These are phyloP conservation scores for Episyrphus balteatus DNA, from an alignment of 1,140 invertebrate species.

Conservation along the genomic window DNA sequence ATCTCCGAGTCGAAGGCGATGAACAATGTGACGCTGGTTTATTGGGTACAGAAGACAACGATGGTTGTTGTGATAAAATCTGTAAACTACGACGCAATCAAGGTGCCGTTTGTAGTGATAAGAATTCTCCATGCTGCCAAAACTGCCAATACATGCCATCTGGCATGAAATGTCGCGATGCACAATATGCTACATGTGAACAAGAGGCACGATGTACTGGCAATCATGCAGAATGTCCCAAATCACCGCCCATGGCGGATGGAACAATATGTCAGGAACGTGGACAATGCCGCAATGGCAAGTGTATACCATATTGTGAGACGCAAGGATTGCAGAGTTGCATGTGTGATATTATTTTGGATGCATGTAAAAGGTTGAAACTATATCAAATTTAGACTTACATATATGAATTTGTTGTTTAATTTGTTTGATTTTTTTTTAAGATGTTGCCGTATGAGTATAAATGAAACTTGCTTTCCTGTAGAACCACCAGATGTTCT, in stretches of 20 bases:
- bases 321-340: conserved; percentile 83
- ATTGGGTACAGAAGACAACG: conserved; percentile 83
- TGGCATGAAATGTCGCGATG: conserved; percentile 74
- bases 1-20: conserved; percentile 83
- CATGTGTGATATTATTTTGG: conserved; percentile 85
- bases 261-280: conserved; percentile 78
- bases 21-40: conserved; percentile 91
- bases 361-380: conserved; percentile 29
- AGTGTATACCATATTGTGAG: conserved; percentile 87
- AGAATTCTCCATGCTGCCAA: conserved; percentile 89
- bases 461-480: conserved; percentile 85
- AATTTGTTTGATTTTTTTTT: background rate
- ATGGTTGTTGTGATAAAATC: conserved; percentile 84
- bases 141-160: conserved; percentile 74
- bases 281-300: conserved; percentile 72
- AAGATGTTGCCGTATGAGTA: conserved; percentile 76
- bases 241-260: conserved; percentile 74
- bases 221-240: conserved; percentile 43
- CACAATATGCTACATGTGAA: conserved; percentile 80
- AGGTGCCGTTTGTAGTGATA: conserved; percentile 81
- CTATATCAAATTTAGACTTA: background rate
- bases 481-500: conserved; percentile 77
- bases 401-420: background rate
- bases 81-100: conserved; percentile 71
- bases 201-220: conserved; percentile 73